Percentiles rank a stretch among this genome's conserved stretches.
These are phyloP conservation scores for Hyppa rectilinea DNA, from an alignment of 2,888 invertebrate species.

Conservation along the genomic window DNA sequence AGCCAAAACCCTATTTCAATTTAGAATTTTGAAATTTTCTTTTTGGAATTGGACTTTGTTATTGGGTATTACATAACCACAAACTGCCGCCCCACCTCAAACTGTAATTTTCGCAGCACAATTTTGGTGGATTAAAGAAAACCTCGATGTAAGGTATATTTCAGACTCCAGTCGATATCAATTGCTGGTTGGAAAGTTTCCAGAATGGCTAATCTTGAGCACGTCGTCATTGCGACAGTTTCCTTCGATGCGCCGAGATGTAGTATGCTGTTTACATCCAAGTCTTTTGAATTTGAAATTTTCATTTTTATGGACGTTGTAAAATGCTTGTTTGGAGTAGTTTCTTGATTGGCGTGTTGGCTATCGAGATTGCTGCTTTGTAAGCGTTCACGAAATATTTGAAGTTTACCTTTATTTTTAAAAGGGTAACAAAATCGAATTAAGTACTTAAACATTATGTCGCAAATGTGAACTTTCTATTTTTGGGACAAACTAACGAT, in stretches of 20 bases:
- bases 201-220: slow-evolving; percentile 65
- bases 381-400: neutral
- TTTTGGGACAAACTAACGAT: neutral
- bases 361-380: slow-evolving; percentile 21
- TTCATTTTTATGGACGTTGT: slow-evolving; percentile 18
- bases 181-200: slow-evolving; percentile 68
- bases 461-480: neutral
- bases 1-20: too few species aligned
- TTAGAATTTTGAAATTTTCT: neutral
- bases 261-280: slow-evolving; percentile 17
- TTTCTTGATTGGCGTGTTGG: slow-evolving; percentile 24
- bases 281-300: slow-evolving; percentile 26
- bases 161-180: slow-evolving; percentile 62
- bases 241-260: slow-evolving; percentile 47
- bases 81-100: slow-evolving; percentile 20
- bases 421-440: neutral
- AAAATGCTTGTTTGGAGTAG: slow-evolving; percentile 6
- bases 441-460: neutral
- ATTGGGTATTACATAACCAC: slow-evolving; percentile 28
- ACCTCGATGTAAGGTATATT: slow-evolving; percentile 50
- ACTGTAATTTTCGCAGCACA: slow-evolving; percentile 30
- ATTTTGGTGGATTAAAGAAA: slow-evolving; percentile 57
- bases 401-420: neutral
- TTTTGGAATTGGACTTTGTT: neutral
- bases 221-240: slow-evolving; percentile 56